Evolutionary conservation across 2,888 invertebrate genomes (phyloP).

Genomic region (Argyresthia albistria): DNA sequence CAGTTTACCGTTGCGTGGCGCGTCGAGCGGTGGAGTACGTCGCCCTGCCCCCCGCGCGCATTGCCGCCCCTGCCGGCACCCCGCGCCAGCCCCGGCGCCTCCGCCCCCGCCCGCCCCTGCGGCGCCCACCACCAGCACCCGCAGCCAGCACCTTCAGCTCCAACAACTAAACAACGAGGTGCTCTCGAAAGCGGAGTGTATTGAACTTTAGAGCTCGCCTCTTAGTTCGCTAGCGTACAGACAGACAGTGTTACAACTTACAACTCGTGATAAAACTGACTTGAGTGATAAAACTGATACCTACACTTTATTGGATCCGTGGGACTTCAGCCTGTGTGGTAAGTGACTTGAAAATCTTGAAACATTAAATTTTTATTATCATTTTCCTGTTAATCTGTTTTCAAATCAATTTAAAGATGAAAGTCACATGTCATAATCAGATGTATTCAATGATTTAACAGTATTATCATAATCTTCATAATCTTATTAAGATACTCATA

Average conservation of each 20-base stretch:
- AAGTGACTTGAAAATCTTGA: neutral
- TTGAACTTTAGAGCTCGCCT: conserved; percentile 31
- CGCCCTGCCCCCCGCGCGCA: conserved; percentile 7
- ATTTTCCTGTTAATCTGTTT: no score
- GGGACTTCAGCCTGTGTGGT: neutral
- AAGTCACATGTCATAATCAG: no score
- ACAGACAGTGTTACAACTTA: conserved; percentile 53
- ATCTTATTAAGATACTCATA: no score
- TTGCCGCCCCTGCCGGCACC: no score
- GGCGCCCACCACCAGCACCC: conserved; percentile 46
- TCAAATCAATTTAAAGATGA: no score
- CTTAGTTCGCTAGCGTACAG: conserved; percentile 39
- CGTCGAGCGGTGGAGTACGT: conserved; percentile 66
- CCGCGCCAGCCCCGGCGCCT: no score
- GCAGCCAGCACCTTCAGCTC: conserved; percentile 27
- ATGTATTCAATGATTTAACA: no score
- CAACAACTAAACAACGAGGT: conserved; percentile 23
- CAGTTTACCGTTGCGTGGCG: conserved; percentile 73
- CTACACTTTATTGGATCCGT: neutral
- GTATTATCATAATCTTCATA: no score
- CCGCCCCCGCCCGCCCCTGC: conserved; percentile 43
- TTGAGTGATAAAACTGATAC: conserved; percentile 61
- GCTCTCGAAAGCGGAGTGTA: conserved; percentile 29
- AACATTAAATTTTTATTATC: no score
- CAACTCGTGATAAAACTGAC: conserved; percentile 53